Evolutionary conservation across 2,888 invertebrate species (phyloP), one percentile per base, ranked within the genome.

Genomic region (Drosophila koepferae): DNA sequence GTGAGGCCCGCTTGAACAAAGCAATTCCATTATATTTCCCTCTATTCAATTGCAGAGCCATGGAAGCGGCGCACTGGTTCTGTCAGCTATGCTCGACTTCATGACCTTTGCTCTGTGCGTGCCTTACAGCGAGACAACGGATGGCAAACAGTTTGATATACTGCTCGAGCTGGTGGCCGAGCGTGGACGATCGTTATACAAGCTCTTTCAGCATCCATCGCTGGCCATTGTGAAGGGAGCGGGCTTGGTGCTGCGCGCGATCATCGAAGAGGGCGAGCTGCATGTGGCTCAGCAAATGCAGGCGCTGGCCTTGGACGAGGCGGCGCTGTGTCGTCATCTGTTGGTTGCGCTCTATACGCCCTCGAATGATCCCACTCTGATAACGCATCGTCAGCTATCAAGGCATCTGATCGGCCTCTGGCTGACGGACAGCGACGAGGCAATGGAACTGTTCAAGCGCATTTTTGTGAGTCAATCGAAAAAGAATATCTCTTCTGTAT

Each of bases 121-220:
- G 75, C 99, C 99, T 6, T 99, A 99, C 94, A 98, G 98, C 91
- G 99, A 99, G 94, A 99, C 99, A 6, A 99, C 99, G 0, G 98
- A 99, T 91, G 98, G 98, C 59, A 97, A 97, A 91, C 98, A 98
- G 92, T 99, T 99, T 93, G 99, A 99, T 93, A 96, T 96, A 82
- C 94, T 99, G 61, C 93, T 99, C 31, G 98, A 98, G 93, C 96
- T 99, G 95, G 99, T 99, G 2, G 98, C 99, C 6, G 95, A 96
- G 61, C 95, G 97, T 80, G 99, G 99, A 8, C 95, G 99, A 65
- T 96, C 96, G 70, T 94, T 99, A 23, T 99, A 99, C 92, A 96
- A 97, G 92, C 94, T 99, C 48, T 93, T 93, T 67, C 93, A 93
- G 96, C 99, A 99, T 94, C 98, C 98, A 2, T 99, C 99, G 5